These are phyloP conservation scores for Anastrepha ludens DNA, from an alignment of 1,140 invertebrate species.

Conservation along the genomic window DNA sequence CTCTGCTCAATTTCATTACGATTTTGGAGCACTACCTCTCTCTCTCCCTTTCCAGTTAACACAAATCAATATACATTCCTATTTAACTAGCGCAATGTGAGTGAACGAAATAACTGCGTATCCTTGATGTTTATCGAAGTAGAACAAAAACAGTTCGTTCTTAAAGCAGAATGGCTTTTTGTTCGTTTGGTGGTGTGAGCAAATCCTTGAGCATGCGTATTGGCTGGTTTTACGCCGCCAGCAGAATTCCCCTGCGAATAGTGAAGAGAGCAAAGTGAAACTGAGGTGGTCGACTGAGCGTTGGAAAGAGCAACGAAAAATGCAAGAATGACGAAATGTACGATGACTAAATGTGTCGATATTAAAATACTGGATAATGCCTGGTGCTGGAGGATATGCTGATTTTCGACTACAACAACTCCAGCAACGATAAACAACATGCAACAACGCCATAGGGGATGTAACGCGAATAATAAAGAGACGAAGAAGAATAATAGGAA, in stretches of 20 bases:
- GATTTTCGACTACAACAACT: constrained; percentile 52
- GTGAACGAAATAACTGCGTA: constrained; percentile 41
- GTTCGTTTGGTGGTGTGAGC: not conserved
- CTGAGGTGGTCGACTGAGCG: not conserved
- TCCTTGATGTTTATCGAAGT: not conserved
- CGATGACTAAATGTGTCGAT: not conserved
- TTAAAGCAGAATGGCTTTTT: not conserved
- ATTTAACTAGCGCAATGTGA: not conserved
- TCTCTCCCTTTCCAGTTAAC: not conserved
- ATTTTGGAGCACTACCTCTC: not conserved
- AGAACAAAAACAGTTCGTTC: not conserved
- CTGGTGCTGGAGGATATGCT: constrained; percentile 54
- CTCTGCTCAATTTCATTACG: not conserved
- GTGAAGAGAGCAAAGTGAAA: constrained; percentile 33
- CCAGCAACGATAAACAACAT: not conserved
- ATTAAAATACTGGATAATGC: constrained; percentile 43
- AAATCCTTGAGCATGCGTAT: constrained; percentile 28
- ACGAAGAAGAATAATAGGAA: not conserved
- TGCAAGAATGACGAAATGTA: not conserved
- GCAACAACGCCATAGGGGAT: constrained; percentile 1
- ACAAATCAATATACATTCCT: not conserved
- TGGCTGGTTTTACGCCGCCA: not conserved
- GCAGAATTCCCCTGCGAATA: constrained; percentile 16
- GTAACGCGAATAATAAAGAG: not conserved
- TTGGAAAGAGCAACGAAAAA: not conserved